Conservation (phyloP, 1,140 invertebrate species). For the Semibalanus balanoides region DNA sequence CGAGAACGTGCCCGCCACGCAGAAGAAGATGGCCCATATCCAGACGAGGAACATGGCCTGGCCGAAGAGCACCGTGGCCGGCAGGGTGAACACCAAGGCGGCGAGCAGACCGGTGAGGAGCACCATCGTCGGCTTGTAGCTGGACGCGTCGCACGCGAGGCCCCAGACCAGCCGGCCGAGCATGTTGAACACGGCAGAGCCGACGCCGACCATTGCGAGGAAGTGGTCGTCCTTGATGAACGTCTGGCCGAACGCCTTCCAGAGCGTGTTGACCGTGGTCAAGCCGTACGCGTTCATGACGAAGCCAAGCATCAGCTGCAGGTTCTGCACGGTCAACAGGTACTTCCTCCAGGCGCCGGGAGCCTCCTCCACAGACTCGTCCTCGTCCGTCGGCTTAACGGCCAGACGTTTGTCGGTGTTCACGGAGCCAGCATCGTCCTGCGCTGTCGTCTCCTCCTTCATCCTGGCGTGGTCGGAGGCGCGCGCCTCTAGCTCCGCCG, state of each 20-base stretch:
- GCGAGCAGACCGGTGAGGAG: slow-evolving; percentile 8
- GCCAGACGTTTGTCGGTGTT: too few species aligned
- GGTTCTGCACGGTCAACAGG: too few species aligned
- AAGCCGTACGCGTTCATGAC: too few species aligned
- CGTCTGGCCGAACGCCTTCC: slow-evolving; percentile 34
- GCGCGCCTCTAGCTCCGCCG: too few species aligned
- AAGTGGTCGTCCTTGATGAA: slow-evolving; percentile 34
- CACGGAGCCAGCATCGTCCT: too few species aligned
- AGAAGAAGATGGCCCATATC: slow-evolving; percentile 22
- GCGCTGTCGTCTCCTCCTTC: too few species aligned
- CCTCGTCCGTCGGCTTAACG: too few species aligned
- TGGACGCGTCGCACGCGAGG: slow-evolving; percentile 12
- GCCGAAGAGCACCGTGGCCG: slow-evolving; percentile 6
- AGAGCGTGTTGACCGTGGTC: slow-evolving; percentile 28
- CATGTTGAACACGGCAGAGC: slow-evolving; percentile 34
- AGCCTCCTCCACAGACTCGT: too few species aligned
- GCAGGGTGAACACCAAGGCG: slow-evolving; percentile 7
- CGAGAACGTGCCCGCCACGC: slow-evolving; percentile 22
- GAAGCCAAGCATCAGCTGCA: too few species aligned
- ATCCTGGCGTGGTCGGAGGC: too few species aligned
- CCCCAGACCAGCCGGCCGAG: slow-evolving; percentile 21
- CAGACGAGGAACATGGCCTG: slow-evolving; percentile 25
- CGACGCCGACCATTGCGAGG: slow-evolving; percentile 32
- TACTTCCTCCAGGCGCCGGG: too few species aligned
- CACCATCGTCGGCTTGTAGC: slow-evolving; percentile 13